Evolutionary conservation across 1,140 invertebrate species (phyloP).

Genomic region (Dreissena polymorpha): DNA sequence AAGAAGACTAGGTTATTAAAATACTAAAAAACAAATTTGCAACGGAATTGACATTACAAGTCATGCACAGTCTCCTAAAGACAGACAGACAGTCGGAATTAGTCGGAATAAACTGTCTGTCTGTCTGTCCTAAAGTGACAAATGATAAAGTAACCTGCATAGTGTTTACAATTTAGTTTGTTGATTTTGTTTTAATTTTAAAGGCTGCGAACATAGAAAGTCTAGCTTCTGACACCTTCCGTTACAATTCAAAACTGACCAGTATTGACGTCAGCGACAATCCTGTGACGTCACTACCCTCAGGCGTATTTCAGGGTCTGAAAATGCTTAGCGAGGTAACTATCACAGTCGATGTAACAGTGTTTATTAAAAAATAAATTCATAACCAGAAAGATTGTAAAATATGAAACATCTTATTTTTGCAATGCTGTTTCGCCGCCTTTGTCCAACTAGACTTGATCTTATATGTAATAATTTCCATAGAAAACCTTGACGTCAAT

Average conservation of each 20-base stretch:
- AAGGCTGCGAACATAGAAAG: neutral
- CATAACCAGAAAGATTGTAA: neutral
- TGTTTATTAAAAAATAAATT: neutral
- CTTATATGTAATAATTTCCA: neutral
- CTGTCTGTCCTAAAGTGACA: too few species aligned
- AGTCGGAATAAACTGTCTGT: too few species aligned
- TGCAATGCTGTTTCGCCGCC: neutral
- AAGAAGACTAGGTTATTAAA: too few species aligned
- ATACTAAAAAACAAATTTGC: too few species aligned
- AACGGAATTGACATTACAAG: too few species aligned
- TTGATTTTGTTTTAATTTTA: neutral
- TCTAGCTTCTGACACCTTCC: neutral
- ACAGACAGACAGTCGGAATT: too few species aligned
- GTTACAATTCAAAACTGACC: neutral
- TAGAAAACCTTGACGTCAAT: neutral
- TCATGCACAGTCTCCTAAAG: too few species aligned
- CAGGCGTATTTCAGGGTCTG: neutral
- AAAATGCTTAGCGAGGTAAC: neutral
- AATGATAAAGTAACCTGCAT: too few species aligned
- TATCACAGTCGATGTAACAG: neutral
- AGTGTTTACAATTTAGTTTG: too few species aligned
- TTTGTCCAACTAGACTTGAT: neutral
- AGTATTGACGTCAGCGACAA: constrained; percentile 28
- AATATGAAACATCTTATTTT: neutral
- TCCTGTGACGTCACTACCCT: constrained; percentile 5